phyloP scores from a whole-genome alignment of 2,797 vertebrate species.

The Microctenopoma stevenorrisi region DNA sequence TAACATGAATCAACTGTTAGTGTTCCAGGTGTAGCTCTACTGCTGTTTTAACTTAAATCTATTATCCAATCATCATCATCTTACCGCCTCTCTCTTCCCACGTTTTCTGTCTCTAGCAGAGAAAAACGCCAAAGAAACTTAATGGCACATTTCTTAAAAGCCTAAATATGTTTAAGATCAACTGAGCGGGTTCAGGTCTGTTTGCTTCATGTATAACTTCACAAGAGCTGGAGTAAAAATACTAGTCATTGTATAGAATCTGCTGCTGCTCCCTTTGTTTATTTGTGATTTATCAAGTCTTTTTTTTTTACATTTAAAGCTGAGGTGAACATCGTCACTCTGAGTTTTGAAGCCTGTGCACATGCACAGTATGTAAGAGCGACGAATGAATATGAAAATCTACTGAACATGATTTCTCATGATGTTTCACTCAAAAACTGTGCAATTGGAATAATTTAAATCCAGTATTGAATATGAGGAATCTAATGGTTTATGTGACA shows the following conservation, averaged over 20 bases:
- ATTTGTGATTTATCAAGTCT: not conserved
- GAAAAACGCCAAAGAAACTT: not conserved
- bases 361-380: not conserved
- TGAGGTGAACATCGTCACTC: not conserved
- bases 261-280: not conserved
- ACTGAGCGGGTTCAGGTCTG: constrained; percentile 1
- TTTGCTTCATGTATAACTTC: not conserved
- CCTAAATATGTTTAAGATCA: not conserved
- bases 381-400: not conserved
- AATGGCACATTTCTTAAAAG: not conserved
- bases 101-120: constrained; percentile 1
- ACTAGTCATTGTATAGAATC: not conserved
- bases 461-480: not conserved
- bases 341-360: not conserved
- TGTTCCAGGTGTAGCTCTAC: not conserved
- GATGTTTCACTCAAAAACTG: not conserved
- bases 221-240: not conserved
- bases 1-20: not conserved
- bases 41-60: not conserved
- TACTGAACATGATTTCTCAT: not conserved
- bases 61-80: constrained; percentile 10
- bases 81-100: not conserved
- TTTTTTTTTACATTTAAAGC: not conserved
- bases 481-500: not conserved
- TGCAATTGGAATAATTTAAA: not conserved